Evolutionary conservation across 1,140 invertebrate species (phyloP).

Genomic region (Drosophila tani): DNA sequence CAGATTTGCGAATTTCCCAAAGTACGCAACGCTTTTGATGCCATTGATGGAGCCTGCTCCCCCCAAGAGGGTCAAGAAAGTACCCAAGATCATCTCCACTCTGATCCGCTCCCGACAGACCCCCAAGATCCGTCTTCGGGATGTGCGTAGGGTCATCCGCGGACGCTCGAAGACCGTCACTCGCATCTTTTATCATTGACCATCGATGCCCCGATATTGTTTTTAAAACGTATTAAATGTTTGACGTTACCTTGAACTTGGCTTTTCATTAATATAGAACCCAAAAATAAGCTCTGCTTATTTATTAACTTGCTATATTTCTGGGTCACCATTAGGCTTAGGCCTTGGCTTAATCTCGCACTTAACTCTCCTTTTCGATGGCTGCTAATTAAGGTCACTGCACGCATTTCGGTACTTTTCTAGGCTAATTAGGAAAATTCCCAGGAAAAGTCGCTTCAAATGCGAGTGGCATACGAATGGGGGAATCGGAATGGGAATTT

Average conservation of each 20-base stretch:
- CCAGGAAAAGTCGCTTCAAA: slow-evolving; percentile 22
- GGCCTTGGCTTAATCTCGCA: slow-evolving; percentile 15
- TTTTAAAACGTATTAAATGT: no score
- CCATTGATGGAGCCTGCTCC: no score
- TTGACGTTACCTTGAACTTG: no score
- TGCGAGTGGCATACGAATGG: slow-evolving; percentile 32
- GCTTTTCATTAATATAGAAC: no score
- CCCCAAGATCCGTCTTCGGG: neutral
- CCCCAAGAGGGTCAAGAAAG: no score
- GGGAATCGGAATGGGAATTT: slow-evolving; percentile 9
- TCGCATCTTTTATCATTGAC: no score
- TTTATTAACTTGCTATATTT: no score
- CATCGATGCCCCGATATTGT: no score
- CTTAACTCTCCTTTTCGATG: slow-evolving; percentile 48
- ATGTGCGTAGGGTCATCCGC: neutral
- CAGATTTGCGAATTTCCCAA: no score
- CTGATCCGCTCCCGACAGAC: neutral
- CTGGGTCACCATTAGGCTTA: slow-evolving; percentile 1
- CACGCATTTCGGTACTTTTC: slow-evolving; percentile 28
- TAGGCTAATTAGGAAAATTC: slow-evolving; percentile 38
- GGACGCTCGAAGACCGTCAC: neutral
- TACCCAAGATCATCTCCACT: neutral
- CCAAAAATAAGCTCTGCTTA: no score
- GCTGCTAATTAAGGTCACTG: slow-evolving; percentile 37
- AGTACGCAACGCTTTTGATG: no score